Conservation (phyloP, 2,113 vertebrate species). For the Condylura cristata region DNA sequence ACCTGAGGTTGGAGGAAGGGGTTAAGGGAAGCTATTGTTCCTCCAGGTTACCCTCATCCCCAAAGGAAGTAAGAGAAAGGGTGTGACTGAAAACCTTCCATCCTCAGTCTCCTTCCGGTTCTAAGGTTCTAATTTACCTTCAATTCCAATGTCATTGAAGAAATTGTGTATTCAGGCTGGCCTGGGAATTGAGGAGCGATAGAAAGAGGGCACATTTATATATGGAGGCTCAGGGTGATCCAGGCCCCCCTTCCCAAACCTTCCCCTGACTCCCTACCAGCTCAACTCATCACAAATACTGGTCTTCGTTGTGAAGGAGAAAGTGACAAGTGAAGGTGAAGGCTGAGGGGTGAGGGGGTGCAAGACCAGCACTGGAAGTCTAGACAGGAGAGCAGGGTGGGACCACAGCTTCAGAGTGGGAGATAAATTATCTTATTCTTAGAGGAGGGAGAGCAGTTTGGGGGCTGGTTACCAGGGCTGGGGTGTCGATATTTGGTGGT, state of each 20-base stretch:
- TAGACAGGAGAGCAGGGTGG: conserved; percentile 63
- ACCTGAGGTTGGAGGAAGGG: conserved; percentile 59
- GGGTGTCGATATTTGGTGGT: conserved; percentile 84
- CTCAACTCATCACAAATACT: neutral
- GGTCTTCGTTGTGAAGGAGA: neutral
- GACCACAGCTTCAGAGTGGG: conserved; percentile 50
- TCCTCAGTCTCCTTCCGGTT: neutral
- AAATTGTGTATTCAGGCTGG: conserved; percentile 42
- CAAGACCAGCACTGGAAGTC: conserved; percentile 34
- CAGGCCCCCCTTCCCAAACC: neutral
- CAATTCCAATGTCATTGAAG: neutral
- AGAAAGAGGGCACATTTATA: neutral
- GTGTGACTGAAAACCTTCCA: neutral
- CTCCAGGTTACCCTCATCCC: conserved; percentile 4
- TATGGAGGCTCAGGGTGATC: neutral
- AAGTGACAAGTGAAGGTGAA: neutral
- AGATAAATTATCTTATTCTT: conserved; percentile 76
- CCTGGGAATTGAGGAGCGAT: conserved; percentile 58
- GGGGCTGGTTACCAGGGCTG: conserved; percentile 86
- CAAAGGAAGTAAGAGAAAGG: conserved; percentile 8
- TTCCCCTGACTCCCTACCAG: neutral
- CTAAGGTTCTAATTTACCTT: neutral
- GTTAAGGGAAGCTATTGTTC: conserved; percentile 58
- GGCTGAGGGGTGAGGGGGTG: neutral
- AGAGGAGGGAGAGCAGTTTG: neutral